phyloP scores from a whole-genome alignment of 2,888 invertebrate genomes.

The Ectropis crepuscularia region DNA sequence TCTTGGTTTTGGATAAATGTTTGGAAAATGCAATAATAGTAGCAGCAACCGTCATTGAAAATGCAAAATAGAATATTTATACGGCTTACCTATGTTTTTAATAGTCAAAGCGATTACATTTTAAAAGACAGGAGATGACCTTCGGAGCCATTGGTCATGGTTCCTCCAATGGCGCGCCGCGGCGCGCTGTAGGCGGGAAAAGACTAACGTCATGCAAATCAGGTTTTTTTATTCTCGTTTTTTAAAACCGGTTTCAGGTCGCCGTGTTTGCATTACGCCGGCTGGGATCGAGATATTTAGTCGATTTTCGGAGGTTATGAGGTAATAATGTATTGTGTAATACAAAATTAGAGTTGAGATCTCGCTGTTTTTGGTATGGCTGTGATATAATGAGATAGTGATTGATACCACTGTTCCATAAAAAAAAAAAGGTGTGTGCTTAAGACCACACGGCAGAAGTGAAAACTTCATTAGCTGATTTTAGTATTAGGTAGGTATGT shows the following conservation, averaged over 20 bases:
- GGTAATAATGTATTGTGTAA: background rate
- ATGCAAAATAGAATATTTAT: too few species aligned
- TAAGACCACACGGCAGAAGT: too few species aligned
- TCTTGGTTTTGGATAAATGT: too few species aligned
- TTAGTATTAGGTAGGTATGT: too few species aligned
- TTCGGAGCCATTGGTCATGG: conserved; percentile 66
- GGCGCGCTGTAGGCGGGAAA: conserved; percentile 74
- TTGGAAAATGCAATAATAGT: too few species aligned
- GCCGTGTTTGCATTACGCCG: conserved; percentile 63
- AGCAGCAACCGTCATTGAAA: too few species aligned
- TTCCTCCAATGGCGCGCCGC: conserved; percentile 64
- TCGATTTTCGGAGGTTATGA: conserved; percentile 45
- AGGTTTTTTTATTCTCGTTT: conserved; percentile 59
- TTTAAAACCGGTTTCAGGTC: conserved; percentile 61
- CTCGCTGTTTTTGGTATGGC: background rate
- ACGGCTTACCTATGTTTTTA: background rate
- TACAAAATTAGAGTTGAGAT: background rate
- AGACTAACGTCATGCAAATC: conserved; percentile 81
- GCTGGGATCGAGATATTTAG: conserved; percentile 59
- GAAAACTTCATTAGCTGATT: too few species aligned
- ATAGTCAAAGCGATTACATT: conserved; percentile 12
- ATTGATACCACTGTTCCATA: too few species aligned
- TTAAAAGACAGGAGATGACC: conserved; percentile 39
- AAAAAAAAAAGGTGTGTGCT: too few species aligned
- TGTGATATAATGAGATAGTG: too few species aligned